Conservation (phyloP, 2,888 invertebrate genomes). For the Aphrophora alni region DNA sequence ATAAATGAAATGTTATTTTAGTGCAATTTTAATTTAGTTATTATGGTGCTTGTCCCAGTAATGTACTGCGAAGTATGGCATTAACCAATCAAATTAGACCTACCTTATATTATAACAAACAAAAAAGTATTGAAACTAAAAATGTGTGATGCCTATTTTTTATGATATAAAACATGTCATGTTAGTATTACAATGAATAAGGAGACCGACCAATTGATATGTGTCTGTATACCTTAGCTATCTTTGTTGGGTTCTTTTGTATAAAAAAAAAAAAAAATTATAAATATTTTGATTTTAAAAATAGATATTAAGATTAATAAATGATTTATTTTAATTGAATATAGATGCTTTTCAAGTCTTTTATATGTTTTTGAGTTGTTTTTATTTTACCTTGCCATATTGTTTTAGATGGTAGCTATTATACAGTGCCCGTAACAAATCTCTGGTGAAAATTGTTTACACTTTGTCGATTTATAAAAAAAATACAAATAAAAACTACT, state of each 20-base stretch:
- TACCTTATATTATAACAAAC: not conserved
- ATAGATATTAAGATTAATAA: conserved; percentile 30
- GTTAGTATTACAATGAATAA: conserved; percentile 31
- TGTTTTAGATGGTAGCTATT: conserved; percentile 31
- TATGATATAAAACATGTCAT: conserved; percentile 11
- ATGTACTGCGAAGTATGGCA: conserved; percentile 24
- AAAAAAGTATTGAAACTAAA: not conserved
- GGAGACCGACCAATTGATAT: conserved; percentile 23
- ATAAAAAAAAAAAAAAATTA: conserved; percentile 26
- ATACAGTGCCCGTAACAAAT: conserved; percentile 19
- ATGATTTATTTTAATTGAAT: conserved; percentile 31
- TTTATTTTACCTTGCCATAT: conserved; percentile 36
- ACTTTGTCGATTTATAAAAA: conserved; percentile 39
- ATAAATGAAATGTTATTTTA: no score
- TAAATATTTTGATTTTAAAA: conserved; percentile 30
- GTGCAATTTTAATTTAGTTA: no score
- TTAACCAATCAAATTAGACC: conserved; percentile 8
- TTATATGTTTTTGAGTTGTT: conserved; percentile 36
- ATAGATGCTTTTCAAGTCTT: conserved; percentile 34
- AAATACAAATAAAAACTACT: conserved; percentile 35
- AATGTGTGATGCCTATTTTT: conserved; percentile 21
- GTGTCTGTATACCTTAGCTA: conserved; percentile 16
- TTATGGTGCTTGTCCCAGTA: no score
- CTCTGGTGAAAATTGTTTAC: conserved; percentile 29
- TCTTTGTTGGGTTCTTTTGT: conserved; percentile 36